Evolutionary conservation across 2,113 vertebrate genomes (phyloP), one percentile per base, ranked within the genome.

Genomic region (Donacobius atricapilla): DNA sequence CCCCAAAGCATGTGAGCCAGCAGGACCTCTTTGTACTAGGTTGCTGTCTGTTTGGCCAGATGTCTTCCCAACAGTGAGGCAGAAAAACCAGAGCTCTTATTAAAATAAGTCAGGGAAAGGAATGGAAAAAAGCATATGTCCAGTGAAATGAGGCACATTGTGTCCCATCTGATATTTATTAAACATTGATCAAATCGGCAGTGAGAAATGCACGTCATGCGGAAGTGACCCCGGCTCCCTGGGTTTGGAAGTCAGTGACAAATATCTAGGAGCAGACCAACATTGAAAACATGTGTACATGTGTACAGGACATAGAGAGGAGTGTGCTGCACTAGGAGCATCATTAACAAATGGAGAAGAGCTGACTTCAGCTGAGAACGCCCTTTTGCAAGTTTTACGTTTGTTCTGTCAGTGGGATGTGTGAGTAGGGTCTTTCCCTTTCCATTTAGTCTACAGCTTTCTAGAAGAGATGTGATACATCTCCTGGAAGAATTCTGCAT

Each of bases 21-120:
- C 97, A 96, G 97, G 98, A 93, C 97, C 86, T 86, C 98, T 99
- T 98, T 98, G 98, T 99, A 98, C 98, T 98, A 89, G 95, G 96
- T 94, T 77, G 91, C 94, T 91, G 77, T 97, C 61, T 99, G 98
- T 99, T 99, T 99, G 97, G 98, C 98, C 99, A 99, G 98, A 98
- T 99, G 98, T 98, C 97, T 96, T 97, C 96, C 97, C 97, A 97
- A 97, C 94, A 97, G 96, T 95, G 96, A 95, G 96, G 97, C 61
- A 97, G 97, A 97, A 97, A 97, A 98, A 97, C 87, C 97, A 97
- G 90, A 96, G 83, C 91, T 96, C 92, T 97, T 98, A 97, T 97
- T 97, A 95, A 96, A 98, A 97, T 97, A 98, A 97, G 95, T 92
- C 39, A 31, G 90, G 71, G 68, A 85, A 89, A 88, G 56, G 80